Conservation (phyloP, 1,140 invertebrate genomes). For the Laodelphax striatellus region DNA sequence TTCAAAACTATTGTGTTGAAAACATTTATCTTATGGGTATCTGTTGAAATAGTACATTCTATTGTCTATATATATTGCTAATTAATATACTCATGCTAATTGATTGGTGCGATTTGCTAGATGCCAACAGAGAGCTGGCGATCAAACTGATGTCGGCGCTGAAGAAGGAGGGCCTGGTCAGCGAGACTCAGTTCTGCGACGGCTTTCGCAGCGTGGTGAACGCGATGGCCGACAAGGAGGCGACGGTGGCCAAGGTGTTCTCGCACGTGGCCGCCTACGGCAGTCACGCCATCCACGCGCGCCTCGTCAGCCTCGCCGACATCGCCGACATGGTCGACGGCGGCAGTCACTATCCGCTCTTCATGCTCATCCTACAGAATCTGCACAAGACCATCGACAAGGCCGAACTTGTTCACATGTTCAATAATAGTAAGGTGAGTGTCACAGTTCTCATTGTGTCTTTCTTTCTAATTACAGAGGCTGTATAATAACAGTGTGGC, state of each 20-base stretch:
- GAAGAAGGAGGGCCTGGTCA: constrained; percentile 41
- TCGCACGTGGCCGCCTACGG: constrained; percentile 58
- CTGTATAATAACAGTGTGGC: no score
- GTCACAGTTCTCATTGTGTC: background rate
- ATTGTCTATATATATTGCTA: no score
- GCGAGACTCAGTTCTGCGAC: constrained; percentile 47
- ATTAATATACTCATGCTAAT: no score
- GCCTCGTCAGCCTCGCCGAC: constrained; percentile 58
- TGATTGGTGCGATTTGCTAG: constrained; percentile 30
- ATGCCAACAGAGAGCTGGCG: constrained; percentile 50
- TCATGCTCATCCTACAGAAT: constrained; percentile 75
- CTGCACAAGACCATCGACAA: constrained; percentile 68
- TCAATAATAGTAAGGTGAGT: constrained; percentile 69
- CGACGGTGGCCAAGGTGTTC: constrained; percentile 58
- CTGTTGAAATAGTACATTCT: no score
- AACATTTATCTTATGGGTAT: no score
- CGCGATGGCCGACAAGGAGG: constrained; percentile 57
- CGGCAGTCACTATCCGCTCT: constrained; percentile 79
- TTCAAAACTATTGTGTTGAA: no score
- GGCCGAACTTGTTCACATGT: constrained; percentile 58
- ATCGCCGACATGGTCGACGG: constrained; percentile 72
- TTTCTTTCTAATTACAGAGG: background rate
- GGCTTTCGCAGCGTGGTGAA: constrained; percentile 57
- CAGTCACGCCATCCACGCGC: constrained; percentile 47
- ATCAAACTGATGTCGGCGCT: constrained; percentile 46